phyloP scores from a whole-genome alignment of 2,888 invertebrate species.

The Drepanosiphum platanoidis region DNA sequence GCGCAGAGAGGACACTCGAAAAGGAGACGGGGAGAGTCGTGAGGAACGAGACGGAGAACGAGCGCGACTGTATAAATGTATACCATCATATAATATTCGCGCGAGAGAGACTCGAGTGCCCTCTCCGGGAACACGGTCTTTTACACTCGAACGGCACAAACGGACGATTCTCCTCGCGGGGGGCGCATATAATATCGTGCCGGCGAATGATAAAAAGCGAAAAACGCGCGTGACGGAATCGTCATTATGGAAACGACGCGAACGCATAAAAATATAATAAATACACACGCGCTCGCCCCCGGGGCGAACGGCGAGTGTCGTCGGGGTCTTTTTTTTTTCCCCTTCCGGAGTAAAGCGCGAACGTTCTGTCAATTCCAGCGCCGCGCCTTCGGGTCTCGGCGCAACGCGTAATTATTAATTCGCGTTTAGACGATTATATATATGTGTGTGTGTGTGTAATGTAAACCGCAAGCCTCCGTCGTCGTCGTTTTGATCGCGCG shows the following conservation, averaged over 20 bases:
- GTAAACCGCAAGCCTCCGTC: too few species aligned
- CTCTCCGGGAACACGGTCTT: neutral
- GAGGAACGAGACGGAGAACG: neutral
- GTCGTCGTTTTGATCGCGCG: too few species aligned
- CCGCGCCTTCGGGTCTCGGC: neutral
- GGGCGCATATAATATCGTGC: neutral
- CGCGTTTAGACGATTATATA: too few species aligned
- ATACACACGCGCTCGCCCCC: neutral
- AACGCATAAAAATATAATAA: neutral
- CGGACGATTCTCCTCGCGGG: neutral
- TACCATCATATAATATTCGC: too few species aligned
- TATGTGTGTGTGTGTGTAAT: too few species aligned
- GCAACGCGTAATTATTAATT: neutral
- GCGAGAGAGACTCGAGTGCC: neutral
- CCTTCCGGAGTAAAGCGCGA: too few species aligned
- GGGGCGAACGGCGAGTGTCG: neutral
- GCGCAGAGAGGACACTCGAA: neutral
- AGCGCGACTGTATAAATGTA: neutral
- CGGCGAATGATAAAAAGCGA: neutral
- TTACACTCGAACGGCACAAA: constrained; percentile 4
- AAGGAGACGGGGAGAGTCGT: neutral
- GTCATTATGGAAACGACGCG: neutral
- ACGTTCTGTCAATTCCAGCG: neutral
- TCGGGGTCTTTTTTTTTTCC: neutral
- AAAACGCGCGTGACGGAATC: neutral